Base-by-base conservation (phyloP, 2,113 vertebrate genomes). In the Climacteris rufus region DNA sequence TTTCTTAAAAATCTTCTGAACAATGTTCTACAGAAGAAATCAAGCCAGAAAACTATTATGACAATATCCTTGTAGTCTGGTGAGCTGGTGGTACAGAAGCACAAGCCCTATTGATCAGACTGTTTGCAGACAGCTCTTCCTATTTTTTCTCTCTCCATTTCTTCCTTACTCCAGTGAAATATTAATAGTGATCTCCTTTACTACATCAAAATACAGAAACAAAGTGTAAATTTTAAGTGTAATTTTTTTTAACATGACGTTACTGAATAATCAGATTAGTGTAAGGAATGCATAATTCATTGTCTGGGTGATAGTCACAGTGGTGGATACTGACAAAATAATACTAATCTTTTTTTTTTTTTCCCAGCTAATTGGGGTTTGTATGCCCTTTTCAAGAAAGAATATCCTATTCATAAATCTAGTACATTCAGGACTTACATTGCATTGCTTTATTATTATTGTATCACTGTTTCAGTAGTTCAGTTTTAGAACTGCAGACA, bases 401-500 rank as follows among this genome's bases (percentile, higher is more conserved):
- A 93, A 83, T 95, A 93, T 74, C 52, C 45, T 92, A 74, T 81
- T 93, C 90, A 97, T 98, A 97, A 98, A 98, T 97, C 96, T 96
- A 88, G 52, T 80, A 78, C 79, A 81, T 70, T 64, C 81, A 90
- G 74, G 86, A 91, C 87, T 96, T 97, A 80, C 8, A 42, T 96
- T 96, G 88, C 49, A 23, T 91, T 96, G 95, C 77, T 97, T 98
- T 98, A 96, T 97, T 98, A 96, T 96, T 97, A 97, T 96, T 97
- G 96, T 97, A 96, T 97, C 95, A 96, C 91, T 97, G 91, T 96
- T 96, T 97, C 95, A 96, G 96, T 95, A 97, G 95, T 93, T 98
- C n/a, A 83, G 68, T 95, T 97, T 97, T 96, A 97, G 96, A 97
- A 97, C 97, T 97, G 97, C 90, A 96, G 94, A 91, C 87, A 91